phyloP scores from a whole-genome alignment of 2,797 vertebrate genomes.

The Potorous gilbertii region DNA sequence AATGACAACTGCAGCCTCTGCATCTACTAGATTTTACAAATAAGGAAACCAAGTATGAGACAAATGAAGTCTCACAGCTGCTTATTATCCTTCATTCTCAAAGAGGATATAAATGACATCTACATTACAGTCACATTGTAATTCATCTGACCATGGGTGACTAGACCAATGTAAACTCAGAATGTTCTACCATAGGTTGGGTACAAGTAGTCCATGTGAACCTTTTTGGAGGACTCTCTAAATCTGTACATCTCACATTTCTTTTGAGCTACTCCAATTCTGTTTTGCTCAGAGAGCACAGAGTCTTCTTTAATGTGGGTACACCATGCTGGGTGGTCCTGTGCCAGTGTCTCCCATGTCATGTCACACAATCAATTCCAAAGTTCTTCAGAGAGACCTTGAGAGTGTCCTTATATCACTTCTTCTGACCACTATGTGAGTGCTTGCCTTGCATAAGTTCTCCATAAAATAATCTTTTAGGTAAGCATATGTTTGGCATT shows the following conservation, averaged over 20 bases:
- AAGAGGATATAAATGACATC: neutral
- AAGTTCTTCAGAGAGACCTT: neutral
- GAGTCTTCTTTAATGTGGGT: neutral
- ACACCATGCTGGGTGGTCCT: neutral
- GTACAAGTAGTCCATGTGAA: neutral
- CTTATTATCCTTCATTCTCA: neutral
- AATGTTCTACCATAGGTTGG: neutral
- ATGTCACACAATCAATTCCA: neutral
- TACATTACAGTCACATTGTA: neutral
- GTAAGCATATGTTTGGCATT: neutral
- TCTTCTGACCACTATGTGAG: neutral
- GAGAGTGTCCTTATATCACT: neutral
- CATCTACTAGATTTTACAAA: neutral
- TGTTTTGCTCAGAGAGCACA: neutral
- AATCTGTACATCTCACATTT: neutral
- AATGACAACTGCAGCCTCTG: neutral
- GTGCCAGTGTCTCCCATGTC: neutral
- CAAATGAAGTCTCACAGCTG: neutral
- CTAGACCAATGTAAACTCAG: neutral
- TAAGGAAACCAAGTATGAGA: neutral
- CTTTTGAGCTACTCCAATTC: neutral
- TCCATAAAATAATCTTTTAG: neutral
- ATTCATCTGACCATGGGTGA: neutral
- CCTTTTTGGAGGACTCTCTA: neutral
- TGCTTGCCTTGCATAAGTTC: neutral